Evolutionary conservation across 2,797 vertebrate genomes (phyloP).

Genomic region (Pampus argenteus): DNA sequence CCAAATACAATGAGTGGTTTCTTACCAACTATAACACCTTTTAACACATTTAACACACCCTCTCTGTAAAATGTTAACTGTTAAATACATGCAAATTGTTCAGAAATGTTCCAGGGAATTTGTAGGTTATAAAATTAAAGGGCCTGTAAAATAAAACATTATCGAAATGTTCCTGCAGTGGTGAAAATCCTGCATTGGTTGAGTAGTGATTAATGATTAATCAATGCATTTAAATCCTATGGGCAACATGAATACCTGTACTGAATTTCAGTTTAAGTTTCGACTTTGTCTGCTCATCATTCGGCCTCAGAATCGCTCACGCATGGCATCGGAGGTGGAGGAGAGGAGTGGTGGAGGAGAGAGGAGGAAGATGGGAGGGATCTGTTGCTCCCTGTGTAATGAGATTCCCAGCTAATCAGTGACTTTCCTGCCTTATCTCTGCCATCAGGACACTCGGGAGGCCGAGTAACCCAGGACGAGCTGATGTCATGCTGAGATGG

Average conservation of each 20-base stretch:
- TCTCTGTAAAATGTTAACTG: background rate
- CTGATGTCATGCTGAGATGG: conserved; percentile 87
- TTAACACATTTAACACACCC: no score
- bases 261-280: conserved; percentile 7
- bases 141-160: no score
- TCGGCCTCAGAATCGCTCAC: conserved; percentile 31
- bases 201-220: background rate
- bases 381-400: conserved; percentile 85
- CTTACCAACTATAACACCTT: no score
- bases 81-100: background rate
- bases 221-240: background rate
- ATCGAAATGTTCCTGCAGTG: background rate
- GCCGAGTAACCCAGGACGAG: conserved; percentile 87
- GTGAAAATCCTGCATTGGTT: background rate
- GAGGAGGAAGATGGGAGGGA: conserved; percentile 73
- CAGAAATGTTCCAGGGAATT: background rate
- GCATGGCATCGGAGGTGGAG: conserved; percentile 63
- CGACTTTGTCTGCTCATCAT: conserved; percentile 43
- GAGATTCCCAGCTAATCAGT: conserved; percentile 89
- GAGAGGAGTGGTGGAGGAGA: conserved; percentile 48
- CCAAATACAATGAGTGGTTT: no score
- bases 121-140: no score
- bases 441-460: conserved; percentile 86
- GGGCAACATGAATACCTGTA: background rate
- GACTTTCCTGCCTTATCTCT: conserved; percentile 87